phyloP scores from a whole-genome alignment of 1,140 invertebrate genomes.

The Hyles vespertilio region DNA sequence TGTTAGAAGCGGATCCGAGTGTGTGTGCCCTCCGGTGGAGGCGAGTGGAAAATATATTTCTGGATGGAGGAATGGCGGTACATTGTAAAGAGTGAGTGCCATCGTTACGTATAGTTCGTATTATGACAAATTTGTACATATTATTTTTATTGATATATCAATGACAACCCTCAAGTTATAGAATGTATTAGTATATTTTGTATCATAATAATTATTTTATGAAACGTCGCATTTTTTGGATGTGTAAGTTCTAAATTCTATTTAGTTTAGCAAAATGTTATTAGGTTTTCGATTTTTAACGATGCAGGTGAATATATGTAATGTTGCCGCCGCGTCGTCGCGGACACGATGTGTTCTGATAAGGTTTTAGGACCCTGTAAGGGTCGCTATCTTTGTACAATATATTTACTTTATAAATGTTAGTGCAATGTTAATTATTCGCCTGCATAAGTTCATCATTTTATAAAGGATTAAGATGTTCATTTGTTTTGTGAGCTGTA shows the following conservation, averaged over 20 bases:
- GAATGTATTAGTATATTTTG: slow-evolving; percentile 54
- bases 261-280: slow-evolving; percentile 42
- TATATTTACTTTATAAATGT: slow-evolving; percentile 32
- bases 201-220: slow-evolving; percentile 54
- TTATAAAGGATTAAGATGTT: slow-evolving; percentile 46
- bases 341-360: slow-evolving; percentile 44
- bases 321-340: slow-evolving; percentile 44
- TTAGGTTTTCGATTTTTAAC: slow-evolving; percentile 21
- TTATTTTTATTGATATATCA: slow-evolving; percentile 58
- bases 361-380: slow-evolving; percentile 38
- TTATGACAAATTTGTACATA: slow-evolving; percentile 59
- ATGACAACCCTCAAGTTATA: slow-evolving; percentile 41
- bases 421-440: slow-evolving; percentile 52
- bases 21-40: too few relatives aligned
- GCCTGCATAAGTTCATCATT: slow-evolving; percentile 54
- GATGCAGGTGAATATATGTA: slow-evolving; percentile 62
- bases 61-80: slow-evolving; percentile 4
- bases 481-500: slow-evolving; percentile 66
- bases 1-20: too few relatives aligned
- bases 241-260: slow-evolving; percentile 33
- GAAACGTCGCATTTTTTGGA: slow-evolving; percentile 39
- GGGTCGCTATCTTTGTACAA: slow-evolving; percentile 38
- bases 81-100: slow-evolving; percentile 68
- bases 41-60: too few relatives aligned
- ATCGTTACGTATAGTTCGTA: slow-evolving; percentile 47